phyloP scores from a whole-genome alignment of 2,113 vertebrate genomes.

The Charadrius vociferus region DNA sequence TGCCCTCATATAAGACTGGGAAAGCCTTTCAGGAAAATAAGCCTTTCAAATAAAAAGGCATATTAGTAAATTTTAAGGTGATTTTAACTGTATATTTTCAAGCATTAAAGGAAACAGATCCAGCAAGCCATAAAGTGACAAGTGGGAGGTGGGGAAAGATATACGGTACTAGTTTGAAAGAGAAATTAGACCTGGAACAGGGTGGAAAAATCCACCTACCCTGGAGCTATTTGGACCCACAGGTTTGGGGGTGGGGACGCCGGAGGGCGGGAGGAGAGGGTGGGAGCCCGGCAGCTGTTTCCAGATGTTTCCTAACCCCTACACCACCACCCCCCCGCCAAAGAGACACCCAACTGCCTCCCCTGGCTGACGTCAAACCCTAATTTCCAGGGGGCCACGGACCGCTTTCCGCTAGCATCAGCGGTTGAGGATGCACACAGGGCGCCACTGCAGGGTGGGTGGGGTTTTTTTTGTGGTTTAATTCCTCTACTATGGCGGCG shows the following conservation, averaged over 20 bases:
- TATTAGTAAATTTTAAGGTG: conserved; percentile 71
- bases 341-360: too few species aligned
- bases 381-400: too few species aligned
- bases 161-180: conserved; percentile 61
- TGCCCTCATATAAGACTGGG: conserved; percentile 74
- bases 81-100: conserved; percentile 76
- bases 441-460: too few species aligned
- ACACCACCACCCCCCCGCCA: too few species aligned
- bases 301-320: too few species aligned
- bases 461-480: too few species aligned
- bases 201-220: conserved; percentile 57
- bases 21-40: conserved; percentile 76
- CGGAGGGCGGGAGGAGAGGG: neutral
- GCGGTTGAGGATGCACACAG: too few species aligned
- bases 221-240: conserved; percentile 58
- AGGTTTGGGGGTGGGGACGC: neutral
- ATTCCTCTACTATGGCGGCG: too few species aligned
- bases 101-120: conserved; percentile 73
- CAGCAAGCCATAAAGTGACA: conserved; percentile 78
- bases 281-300: neutral
- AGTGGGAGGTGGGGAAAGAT: conserved; percentile 65
- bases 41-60: conserved; percentile 77
- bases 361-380: too few species aligned
- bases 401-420: too few species aligned
- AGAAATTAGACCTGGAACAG: conserved; percentile 71